phyloP scores from a whole-genome alignment of 2,888 invertebrate species.

The Diarsia mendica region DNA sequence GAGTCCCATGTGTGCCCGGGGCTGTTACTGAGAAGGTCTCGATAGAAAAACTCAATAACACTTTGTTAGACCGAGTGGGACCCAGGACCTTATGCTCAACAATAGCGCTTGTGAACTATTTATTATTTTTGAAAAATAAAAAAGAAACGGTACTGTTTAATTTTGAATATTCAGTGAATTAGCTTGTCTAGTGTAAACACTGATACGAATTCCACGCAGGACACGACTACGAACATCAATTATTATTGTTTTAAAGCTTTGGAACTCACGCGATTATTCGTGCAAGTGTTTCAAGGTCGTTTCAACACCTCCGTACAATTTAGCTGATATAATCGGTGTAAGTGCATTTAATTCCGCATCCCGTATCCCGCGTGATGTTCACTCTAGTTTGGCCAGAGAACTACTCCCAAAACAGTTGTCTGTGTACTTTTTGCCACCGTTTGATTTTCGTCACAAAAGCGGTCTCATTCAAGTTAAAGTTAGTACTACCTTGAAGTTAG shows the following conservation, averaged over 20 bases:
- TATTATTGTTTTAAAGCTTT: neutral
- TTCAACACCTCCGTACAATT: neutral
- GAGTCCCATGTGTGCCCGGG: neutral
- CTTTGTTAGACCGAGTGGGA: neutral
- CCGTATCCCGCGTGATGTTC: neutral
- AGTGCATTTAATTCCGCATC: neutral
- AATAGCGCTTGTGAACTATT: too few relatives aligned
- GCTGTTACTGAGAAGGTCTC: neutral
- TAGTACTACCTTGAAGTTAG: constrained; percentile 25
- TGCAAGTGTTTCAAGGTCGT: too few relatives aligned
- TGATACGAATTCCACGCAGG: neutral
- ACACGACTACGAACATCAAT: neutral
- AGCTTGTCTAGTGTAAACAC: neutral
- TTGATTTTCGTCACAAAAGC: constrained; percentile 17
- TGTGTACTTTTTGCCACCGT: constrained; percentile 21
- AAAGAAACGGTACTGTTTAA: neutral
- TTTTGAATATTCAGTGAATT: constrained; percentile 2
- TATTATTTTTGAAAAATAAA: neutral
- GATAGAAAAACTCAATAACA: neutral
- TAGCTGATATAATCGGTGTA: neutral
- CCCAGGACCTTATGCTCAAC: neutral
- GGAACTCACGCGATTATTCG: neutral
- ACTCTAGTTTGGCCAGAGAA: neutral
- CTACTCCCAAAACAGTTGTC: neutral
- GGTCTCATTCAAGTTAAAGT: neutral